These are phyloP conservation scores for Yponomeuta sedellus DNA, from an alignment of 2,888 invertebrate species.

Conservation along the genomic window DNA sequence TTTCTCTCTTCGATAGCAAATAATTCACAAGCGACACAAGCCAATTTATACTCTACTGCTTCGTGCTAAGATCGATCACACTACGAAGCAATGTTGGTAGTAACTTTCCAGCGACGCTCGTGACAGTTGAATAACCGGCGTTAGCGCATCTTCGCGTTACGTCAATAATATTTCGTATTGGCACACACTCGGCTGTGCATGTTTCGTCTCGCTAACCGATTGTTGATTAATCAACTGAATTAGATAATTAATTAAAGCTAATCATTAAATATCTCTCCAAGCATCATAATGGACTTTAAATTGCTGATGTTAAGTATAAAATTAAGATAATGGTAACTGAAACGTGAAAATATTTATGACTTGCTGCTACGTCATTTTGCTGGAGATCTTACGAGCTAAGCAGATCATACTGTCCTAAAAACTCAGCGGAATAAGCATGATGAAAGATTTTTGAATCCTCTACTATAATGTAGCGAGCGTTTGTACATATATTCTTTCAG, in stretches of 20 bases:
- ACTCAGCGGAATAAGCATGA: too few relatives aligned
- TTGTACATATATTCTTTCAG: too few relatives aligned
- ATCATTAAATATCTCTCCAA: neutral
- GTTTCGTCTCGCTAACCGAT: neutral
- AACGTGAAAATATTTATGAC: too few relatives aligned
- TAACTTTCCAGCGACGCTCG: conserved; percentile 14
- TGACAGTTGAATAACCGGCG: conserved; percentile 61
- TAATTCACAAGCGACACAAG: neutral
- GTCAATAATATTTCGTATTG: conserved; percentile 25
- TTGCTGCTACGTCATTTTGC: too few relatives aligned
- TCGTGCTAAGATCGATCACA: neutral
- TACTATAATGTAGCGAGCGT: too few relatives aligned
- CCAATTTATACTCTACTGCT: neutral
- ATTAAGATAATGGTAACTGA: too few relatives aligned
- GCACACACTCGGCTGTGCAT: neutral
- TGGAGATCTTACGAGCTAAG: too few relatives aligned
- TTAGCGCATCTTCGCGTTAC: conserved; percentile 52
- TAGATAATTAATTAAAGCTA: neutral
- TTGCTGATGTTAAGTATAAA: too few relatives aligned
- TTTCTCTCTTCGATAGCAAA: conserved; percentile 49
- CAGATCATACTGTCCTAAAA: too few relatives aligned
- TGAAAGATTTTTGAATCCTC: too few relatives aligned
- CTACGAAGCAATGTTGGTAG: neutral
- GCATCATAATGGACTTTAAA: neutral
- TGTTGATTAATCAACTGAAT: neutral